Evolutionary conservation across 2,888 invertebrate species (phyloP), one percentile per base, ranked within the genome.

Genomic region (Metellina segmentata): DNA sequence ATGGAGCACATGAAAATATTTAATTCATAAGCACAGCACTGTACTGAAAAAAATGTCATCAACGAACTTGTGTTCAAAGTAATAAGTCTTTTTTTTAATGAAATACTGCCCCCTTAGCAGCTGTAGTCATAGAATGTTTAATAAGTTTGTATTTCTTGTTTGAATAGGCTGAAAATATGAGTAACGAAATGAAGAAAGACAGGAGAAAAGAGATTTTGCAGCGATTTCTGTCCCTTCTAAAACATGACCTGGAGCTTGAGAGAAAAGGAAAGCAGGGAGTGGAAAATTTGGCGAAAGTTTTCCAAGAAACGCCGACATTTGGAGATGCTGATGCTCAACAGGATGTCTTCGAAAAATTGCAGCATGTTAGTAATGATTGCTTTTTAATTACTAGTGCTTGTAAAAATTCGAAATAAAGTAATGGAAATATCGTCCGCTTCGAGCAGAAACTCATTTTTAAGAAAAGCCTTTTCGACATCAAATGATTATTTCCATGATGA

Each of bases 171-270:
- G 98, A 99, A 95, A 98, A 99, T 95, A 97, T 97, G 93, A 98
- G 98, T 1, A 96, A 98, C 94, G 97, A 97, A 52, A 98, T 99
- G 98, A 98, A 98, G 95, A 96, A 97, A 86, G 98, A 98, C 94
- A 96, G 98, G 93, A 96, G 98, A 94, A 98, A 97, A 95, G 97
- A 97, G 96, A 97, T 98, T 6, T 95, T 99, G 91, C 96, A 98
- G 88, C 97, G 98, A 95, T 96, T 98, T 85, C 95, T 98, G 69
- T 97, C 98, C 94, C 95, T 98, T 94, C 97, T 98, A 89, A 97
- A 97, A 94, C 97, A 97, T 94, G 98, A 98, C 94, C 96, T 98
- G 94, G 98, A 98, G 94, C 96, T 98, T 70, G 99, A 99, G 95
- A 96, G 97, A 88, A 97, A 98, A 94, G 98, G 98, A 0, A 97